These are phyloP conservation scores for Pemphredon lugubris DNA, from an alignment of 2,888 invertebrate genomes.

Conservation along the genomic window DNA sequence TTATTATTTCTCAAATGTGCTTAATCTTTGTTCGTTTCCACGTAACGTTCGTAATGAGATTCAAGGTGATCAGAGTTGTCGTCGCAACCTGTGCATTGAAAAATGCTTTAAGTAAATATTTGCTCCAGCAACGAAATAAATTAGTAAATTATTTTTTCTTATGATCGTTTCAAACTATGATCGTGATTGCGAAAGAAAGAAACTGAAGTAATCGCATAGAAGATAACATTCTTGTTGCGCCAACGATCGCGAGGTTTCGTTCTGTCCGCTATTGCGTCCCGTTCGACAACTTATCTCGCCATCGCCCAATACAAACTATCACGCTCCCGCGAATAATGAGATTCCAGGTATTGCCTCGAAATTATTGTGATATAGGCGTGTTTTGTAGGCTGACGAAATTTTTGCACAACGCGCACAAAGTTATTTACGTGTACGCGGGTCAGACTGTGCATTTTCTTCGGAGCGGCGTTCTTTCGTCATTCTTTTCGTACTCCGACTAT, in stretches of 20 bases:
- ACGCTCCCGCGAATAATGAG: constrained; percentile 61
- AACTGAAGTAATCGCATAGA: no score
- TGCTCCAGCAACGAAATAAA: no score
- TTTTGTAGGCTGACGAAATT: constrained; percentile 5
- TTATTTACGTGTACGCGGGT: background rate
- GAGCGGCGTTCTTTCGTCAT: constrained; percentile 6
- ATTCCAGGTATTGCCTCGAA: constrained; percentile 15
- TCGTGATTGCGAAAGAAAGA: no score
- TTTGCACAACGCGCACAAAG: constrained; percentile 1
- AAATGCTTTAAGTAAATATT: no score
- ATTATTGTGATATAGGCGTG: constrained; percentile 13
- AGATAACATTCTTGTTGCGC: no score
- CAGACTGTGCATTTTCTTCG: background rate
- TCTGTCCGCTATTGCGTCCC: background rate
- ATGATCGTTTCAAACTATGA: no score
- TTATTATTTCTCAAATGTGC: no score
- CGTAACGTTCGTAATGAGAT: no score
- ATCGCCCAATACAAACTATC: constrained; percentile 60
- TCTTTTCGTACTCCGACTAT: background rate
- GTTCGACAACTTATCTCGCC: constrained; percentile 58
- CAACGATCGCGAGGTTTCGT: constrained; percentile 26
- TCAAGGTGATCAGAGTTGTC: no score
- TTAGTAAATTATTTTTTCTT: no score
- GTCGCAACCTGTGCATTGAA: no score
- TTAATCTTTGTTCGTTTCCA: no score